These are phyloP conservation scores for Kryptolebias ocellatus DNA, from an alignment of 2,797 vertebrate genomes.

Conservation along the genomic window DNA sequence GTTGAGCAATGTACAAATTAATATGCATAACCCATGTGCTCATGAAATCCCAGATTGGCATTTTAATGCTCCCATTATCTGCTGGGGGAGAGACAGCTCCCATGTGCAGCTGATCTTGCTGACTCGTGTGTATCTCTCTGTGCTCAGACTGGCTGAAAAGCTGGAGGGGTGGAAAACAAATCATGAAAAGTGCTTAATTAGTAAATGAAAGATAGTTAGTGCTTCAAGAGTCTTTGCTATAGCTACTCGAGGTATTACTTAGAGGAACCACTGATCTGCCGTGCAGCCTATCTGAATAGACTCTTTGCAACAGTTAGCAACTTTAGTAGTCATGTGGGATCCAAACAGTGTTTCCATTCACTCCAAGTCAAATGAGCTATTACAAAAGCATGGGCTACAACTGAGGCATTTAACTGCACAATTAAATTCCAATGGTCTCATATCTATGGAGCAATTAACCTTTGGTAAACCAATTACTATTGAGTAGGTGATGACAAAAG, in stretches of 20 bases:
- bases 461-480: conserved; percentile 86
- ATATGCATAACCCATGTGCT: conserved; percentile 62
- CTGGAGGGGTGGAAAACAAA: conserved; percentile 26
- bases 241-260: conserved; percentile 38
- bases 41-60: conserved; percentile 65
- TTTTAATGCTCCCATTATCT: conserved; percentile 73
- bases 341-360: conserved; percentile 66
- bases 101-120: conserved; percentile 55
- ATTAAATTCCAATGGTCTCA: conserved; percentile 80
- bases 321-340: conserved; percentile 64
- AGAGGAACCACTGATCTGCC: conserved; percentile 20
- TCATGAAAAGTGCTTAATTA: conserved; percentile 43
- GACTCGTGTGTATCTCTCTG: conserved; percentile 40
- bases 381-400: conserved; percentile 66
- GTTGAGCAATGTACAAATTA: conserved; percentile 53
- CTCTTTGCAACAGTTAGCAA: conserved; percentile 48
- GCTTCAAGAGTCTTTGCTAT: conserved; percentile 22
- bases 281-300: conserved; percentile 14
- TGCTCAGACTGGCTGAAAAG: conserved; percentile 22
- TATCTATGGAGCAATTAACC: conserved; percentile 85
- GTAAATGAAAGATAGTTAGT: conserved; percentile 40
- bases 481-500: conserved; percentile 80
- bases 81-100: conserved; percentile 55
- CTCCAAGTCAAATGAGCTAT: conserved; percentile 71
- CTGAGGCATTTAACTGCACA: conserved; percentile 79